Evolutionary conservation across 92 coral and sea anemone species (phyloP), one percentile per base, ranked within the genome.

Genomic region (Bergia puertoricense): DNA sequence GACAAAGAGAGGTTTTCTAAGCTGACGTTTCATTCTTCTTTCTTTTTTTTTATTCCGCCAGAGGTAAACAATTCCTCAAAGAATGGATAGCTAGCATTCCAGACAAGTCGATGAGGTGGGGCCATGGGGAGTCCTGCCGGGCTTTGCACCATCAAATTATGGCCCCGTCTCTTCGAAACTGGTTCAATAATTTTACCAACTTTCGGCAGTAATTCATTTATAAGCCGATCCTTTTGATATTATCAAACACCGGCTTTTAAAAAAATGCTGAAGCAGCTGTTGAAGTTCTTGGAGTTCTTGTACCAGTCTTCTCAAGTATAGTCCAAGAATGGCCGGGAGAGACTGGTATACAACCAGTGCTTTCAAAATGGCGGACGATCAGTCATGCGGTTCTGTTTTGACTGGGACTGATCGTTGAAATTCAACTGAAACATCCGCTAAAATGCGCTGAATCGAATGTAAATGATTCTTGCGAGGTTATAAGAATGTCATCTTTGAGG

Each of bases 301-400:
- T 68, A 0, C 74, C 74, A 68, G 74, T 68, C 74, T 68, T 36
- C 74, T 8, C 38, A 22, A 67, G 74, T 51, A 2, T 9, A 51
- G 57, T 9, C 15, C 18, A 18, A 54, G 59, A 6, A 1, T 3
- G 18, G 42, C 77, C 45, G 77, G 38, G 46, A 37, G 38, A 22
- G 46, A 15, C 77, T 74, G 77, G 77, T 74, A 37, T 22, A 74
- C 20, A 74, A 74, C 77, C 43, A 23, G 77, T 74, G 4, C 43
- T 37, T 74, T 74, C 77, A 74, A 74, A 74, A 74, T 74, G 77
- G 77, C 77, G 77, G 77, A 5, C 77, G 46, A 46, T 46, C 8
- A 3, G 5, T 5, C 50, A 30, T 30, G 0, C 30, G 30, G 5
- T 46, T 46, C 50, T 8, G 1, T 54, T 8, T 54, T 54, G 18